Base-by-base conservation (phyloP, 2,113 vertebrate species). In the Corythornis vintsioides region DNA sequence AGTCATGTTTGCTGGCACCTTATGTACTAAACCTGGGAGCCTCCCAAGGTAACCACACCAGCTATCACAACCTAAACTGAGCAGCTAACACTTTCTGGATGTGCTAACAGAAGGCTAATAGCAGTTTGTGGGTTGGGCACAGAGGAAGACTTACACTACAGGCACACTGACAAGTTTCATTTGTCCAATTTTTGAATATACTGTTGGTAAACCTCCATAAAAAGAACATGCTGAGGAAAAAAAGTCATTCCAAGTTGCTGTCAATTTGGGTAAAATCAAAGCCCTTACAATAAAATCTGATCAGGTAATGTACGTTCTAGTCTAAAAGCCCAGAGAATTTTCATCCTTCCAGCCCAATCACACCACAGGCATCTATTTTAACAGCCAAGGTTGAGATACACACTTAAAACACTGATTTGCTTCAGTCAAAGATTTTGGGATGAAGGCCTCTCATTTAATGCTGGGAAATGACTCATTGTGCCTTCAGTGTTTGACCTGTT, bases 241-340 rank as follows among this genome's bases (percentile, higher is more conserved):
- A 60, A 48, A 5, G 10, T 52, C 83, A 35, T 93, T 82, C 67
- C 67, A 94, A 48, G n/a, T 18, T 89, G 48, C 40, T 83, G 66
- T 69, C 63, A 88, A 38, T 64, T 53, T 56, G 48, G 74, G 25
- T 67, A 88, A 93, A 80, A 69, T 4, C 42, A 90, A 40, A 95
- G 55, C 35, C 66, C 29, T 57, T 87, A 11, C 28, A 95, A 52
- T 64, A 89, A 88, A 83, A 75, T 10, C n/a, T 75, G 40, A 89
- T n/a, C 13, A 83, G 70, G 45, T 66, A 59, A 45, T 43, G 18
- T 53, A 63, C 1, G 2, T 61, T 93, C n/a, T 48, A 91, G 24
- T 72, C 42, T 71, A n/a, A 82, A 81, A 83, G n/a, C 22, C n/a
- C 53, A 57, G n/a, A 48, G n/a, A 87, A 65, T 89, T 70, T 93